These are phyloP conservation scores for Ceratosolen fusciceps DNA, from an alignment of 1,140 invertebrate species.

Conservation along the genomic window DNA sequence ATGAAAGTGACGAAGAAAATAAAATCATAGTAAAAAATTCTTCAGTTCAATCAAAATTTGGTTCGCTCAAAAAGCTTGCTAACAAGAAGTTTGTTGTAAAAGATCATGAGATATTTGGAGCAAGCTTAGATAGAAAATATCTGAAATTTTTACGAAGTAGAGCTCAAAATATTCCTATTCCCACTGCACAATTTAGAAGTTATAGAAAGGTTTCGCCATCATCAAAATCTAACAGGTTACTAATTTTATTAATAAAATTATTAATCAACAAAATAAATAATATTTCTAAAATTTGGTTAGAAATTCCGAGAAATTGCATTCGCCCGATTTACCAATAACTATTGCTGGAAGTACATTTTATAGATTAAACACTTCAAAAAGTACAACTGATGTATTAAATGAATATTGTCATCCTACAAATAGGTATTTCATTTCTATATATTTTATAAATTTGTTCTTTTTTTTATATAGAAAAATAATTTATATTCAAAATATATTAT, in stretches of 20 bases:
- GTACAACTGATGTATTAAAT: constrained; percentile 58
- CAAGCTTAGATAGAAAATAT: constrained; percentile 83
- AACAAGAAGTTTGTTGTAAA: constrained; percentile 67
- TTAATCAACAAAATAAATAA: neutral
- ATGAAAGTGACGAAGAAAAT: constrained; percentile 80
- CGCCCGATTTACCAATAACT: constrained; percentile 62
- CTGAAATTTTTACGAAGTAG: constrained; percentile 75
- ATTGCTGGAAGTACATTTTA: constrained; percentile 67
- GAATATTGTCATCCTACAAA: constrained; percentile 63
- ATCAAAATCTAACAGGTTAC: constrained; percentile 58
- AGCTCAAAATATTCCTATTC: constrained; percentile 78
- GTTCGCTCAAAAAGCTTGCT: constrained; percentile 78
- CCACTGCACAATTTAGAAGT: constrained; percentile 83
- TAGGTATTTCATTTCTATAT: constrained; percentile 52
- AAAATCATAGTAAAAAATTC: constrained; percentile 60
- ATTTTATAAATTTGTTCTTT: neutral
- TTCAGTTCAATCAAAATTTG: constrained; percentile 70
- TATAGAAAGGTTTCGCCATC: constrained; percentile 76
- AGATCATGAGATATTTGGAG: constrained; percentile 66
- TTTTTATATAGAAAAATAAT: too few relatives aligned
- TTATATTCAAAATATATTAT: too few relatives aligned
- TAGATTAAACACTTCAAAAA: constrained; percentile 61
- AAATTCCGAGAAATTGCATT: constrained; percentile 43
- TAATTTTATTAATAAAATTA: too few relatives aligned
- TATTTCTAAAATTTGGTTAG: neutral